Base-by-base conservation (phyloP, 2,888 invertebrate genomes). In the Campoplex nolae region DNA sequence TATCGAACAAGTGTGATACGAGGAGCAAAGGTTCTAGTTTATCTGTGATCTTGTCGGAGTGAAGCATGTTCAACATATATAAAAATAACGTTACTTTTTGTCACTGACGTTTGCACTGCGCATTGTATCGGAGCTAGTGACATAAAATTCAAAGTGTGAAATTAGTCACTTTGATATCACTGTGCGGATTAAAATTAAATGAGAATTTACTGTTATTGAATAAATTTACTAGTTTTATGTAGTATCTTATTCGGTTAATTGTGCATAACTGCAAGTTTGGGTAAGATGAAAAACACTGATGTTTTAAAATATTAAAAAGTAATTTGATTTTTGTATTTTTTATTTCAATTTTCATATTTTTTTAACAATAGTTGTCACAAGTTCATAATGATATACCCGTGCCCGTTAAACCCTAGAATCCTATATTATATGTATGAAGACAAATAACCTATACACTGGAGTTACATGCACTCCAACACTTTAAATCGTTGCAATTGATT, bases 1-100 rank as follows among this genome's bases (percentile, higher is more conserved):
- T 18, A 8, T 51, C 18, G 23, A 8, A 7, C 45, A 23, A 28
- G 23, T 23, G 65, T 18, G 51, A 65, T 45, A 35, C n/a, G 32
- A 67, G 65, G 76, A 51, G 65, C 51, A 67, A 77, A 77, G 65
- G 76, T 77, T 77, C 35, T 45, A 9, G 32, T 77, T 67, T 77
- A 77, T 77, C 76, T 48, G 11, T 2, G 51, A n/a, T 35, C n/a
- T 23, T 4, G n/a, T 42, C 28, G 23, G 13, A 68, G 38, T 7
- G 9, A 16, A 18, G 11, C 28, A 13, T 71, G 0, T 48, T 23
- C 18, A 48, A 51, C 28, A 23, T 51, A 18, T 32, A 8, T 56
- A 13, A 51, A 11, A 35, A 35, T 54, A 54, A 35, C 35, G 18
- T 28, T 9, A 23, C 3, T 11, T 35, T 35, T 6, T 0, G 18